Evolutionary conservation across 2,888 invertebrate species (phyloP), one percentile per base, ranked within the genome.

Genomic region (Agapostemon virescens): DNA sequence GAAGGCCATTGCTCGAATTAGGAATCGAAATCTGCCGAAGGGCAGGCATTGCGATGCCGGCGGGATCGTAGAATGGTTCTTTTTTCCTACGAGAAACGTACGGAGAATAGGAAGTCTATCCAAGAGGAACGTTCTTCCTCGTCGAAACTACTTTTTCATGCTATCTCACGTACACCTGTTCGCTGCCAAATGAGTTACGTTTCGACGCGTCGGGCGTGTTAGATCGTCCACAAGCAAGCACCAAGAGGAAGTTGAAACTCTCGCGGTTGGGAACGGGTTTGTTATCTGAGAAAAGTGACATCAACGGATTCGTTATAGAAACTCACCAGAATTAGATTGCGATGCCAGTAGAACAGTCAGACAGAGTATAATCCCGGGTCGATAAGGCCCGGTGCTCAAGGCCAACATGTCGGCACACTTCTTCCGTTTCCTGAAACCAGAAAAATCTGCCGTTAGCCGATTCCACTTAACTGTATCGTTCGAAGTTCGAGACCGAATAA

Each of bases 321-420:
- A 89, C 91, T 91, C 80, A 92, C 92, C 93, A 87, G 91, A 91
- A 87, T 90, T 84, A 83, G 85, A 87, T 81, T 87, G 90, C 70
- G 88, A 86, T 81, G 89, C 88, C 76, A 92, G 85, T 79, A 92
- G 80, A 84, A 91, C 80, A 74, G 88, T 88, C 87, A 92, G 84
- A 72, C 88, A 90, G 81, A 92, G 84, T 84, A 90, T 89, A 84
- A 92, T 90, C 88, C 92, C 92, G 90, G 93, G 92, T 89, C 93
- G 93, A 89, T 92, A 92, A 76, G 93, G 92, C 91, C 93, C 93
- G 92, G 93, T 93, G 92, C 93, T 93, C 93, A 94, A 93, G 93
- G 94, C 94, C 94, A 93, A 93, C 94, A 94, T 94, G 93, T 93
- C 94, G 94, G 93, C 93, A 93, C 92, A 83, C 89, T 90, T 86